Base-by-base conservation (phyloP, 2,888 invertebrate genomes). In the Drosophila incognita region DNA sequence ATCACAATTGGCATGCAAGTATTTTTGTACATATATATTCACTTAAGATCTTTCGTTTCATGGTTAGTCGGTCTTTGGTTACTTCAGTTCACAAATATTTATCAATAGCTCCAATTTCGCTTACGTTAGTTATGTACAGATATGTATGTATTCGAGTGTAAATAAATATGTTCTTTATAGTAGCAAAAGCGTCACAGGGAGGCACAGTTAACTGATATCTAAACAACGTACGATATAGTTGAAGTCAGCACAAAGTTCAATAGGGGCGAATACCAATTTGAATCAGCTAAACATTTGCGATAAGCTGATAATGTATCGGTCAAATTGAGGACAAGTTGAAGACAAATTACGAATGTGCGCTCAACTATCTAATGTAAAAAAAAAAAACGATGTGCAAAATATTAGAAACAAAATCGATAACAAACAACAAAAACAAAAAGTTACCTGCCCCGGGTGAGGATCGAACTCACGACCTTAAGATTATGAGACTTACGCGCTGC, bases 401-500 rank as follows among this genome's bases (percentile, higher is more conserved):
- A 11, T 42, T 42, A 5, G 11, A 11, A 21, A 21, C n/a, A 5
- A 42, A 4, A 11, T 21, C 42, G 5, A 42, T 42, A 4, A 2
- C 0, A 7, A 40, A 33, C 2, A 51, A 15, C 4, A 21, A 46
- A 27, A 27, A 29, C 4, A 67, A 24, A 29, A 79, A 64, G 59
- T 35, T 74, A 84, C 72, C 27, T 89, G 87, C 89, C 85, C 90
- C 90, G 89, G 83, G 83, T 83, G 81, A 81, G 81, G 82, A 75
- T 87, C 74, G 72, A 87, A 87, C 92, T 92, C 92, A 92, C 91
- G 87, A 93, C 92, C 92, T 92, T 92, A 92, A 92, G 92, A 93
- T 92, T 92, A 92, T 92, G 92, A 92, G 92, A 92, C 92, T 92
- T 92, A 92, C 92, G 92, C 92, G 92, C 92, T 92, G 90, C 92